These are phyloP conservation scores for Hippocampus abdominalis DNA, from an alignment of 2,113 vertebrate species.

Conservation along the genomic window DNA sequence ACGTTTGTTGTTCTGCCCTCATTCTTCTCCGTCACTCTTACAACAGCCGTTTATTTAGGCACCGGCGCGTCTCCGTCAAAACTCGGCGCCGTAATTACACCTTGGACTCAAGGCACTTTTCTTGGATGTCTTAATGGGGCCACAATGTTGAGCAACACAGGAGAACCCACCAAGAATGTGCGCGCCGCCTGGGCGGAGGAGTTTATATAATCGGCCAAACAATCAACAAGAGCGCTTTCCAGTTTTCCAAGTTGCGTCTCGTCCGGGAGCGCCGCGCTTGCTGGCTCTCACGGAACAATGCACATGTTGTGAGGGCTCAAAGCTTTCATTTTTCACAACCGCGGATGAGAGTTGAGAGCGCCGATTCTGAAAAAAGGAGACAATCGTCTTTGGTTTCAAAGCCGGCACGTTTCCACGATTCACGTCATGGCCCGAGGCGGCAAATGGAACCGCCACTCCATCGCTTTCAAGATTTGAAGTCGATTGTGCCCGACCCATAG, in stretches of 20 bases:
- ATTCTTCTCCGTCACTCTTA: conserved; percentile 20
- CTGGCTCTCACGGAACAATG: conserved; percentile 43
- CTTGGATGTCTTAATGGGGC: conserved; percentile 51
- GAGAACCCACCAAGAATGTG: conserved; percentile 37
- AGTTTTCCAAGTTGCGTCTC: conserved; percentile 26
- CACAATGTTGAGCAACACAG: conserved; percentile 45
- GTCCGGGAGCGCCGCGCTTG: conserved; percentile 37
- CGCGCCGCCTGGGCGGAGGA: conserved; percentile 24
- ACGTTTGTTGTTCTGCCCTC: conserved; percentile 17
- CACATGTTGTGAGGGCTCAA: conserved; percentile 34
- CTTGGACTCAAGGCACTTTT: not conserved
- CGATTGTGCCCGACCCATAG: conserved; percentile 4
- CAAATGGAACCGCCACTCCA: conserved; percentile 4
- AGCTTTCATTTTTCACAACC: conserved; percentile 48
- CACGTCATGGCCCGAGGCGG: not conserved
- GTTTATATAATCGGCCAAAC: conserved; percentile 47
- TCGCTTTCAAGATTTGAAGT: not conserved
- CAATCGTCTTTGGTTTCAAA: conserved; percentile 54
- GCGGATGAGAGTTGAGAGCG: conserved; percentile 42
- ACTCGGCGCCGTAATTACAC: conserved; percentile 32
- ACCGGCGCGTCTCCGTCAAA: conserved; percentile 40
- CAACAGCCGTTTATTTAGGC: conserved; percentile 53
- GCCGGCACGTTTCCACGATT: conserved; percentile 10
- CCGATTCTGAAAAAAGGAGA: conserved; percentile 38
- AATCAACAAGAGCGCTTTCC: conserved; percentile 48